Evolutionary conservation across 2,113 vertebrate species (phyloP).

Genomic region (Elaphurus davidianus): DNA sequence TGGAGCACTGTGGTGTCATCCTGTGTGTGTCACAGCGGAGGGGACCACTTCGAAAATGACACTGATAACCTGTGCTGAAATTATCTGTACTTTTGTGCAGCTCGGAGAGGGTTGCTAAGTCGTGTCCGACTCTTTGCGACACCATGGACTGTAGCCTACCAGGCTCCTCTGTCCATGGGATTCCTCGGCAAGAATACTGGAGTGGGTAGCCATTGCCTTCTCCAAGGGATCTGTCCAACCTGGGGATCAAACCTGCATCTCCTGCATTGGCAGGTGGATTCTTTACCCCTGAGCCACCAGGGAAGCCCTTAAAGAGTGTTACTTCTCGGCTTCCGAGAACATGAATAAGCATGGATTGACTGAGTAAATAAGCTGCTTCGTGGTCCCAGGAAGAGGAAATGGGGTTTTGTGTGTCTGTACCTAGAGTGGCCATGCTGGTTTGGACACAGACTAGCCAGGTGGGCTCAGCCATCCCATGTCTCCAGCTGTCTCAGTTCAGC

Average conservation of each 20-base stretch:
- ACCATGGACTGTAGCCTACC: not conserved
- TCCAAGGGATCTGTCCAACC: not conserved
- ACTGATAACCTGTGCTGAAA: not conserved
- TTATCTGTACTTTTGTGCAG: accelerated
- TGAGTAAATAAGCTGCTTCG: not conserved
- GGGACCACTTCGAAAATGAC: not conserved
- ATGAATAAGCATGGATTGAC: not conserved
- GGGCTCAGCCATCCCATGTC: not conserved
- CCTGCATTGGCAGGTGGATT: not conserved
- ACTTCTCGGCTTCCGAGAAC: not conserved
- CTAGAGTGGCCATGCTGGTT: not conserved
- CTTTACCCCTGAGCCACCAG: not conserved
- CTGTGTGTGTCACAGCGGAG: not conserved
- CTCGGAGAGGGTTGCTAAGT: not conserved
- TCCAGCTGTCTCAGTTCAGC: not conserved
- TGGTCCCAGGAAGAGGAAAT: not conserved
- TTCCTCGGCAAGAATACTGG: not conserved
- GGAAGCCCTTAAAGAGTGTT: not conserved
- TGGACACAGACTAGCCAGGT: not conserved
- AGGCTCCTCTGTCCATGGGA: not conserved
- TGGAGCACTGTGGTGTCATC: not conserved
- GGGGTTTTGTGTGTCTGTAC: too few species aligned
- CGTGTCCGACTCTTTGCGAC: not conserved
- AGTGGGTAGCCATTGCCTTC: not conserved
- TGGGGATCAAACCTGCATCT: not conserved